phyloP scores from a whole-genome alignment of 2,888 invertebrate species.

The Catocala sponsa region DNA sequence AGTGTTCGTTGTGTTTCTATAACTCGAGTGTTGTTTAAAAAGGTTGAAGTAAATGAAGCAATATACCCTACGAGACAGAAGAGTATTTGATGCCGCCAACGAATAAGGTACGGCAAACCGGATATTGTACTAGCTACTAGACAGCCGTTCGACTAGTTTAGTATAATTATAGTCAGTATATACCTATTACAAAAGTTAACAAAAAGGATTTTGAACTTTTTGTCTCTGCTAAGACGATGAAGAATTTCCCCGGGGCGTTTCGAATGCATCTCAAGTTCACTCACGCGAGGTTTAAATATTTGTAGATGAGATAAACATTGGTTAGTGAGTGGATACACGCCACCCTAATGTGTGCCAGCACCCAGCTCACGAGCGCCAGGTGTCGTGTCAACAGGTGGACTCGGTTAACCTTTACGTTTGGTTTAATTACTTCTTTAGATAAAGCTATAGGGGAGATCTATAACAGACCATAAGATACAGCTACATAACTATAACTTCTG shows the following conservation, averaged over 20 bases:
- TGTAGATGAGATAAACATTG: conserved; percentile 73
- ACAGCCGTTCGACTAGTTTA: conserved; percentile 78
- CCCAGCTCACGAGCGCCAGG: conserved; percentile 72
- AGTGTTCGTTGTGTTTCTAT: conserved; percentile 73
- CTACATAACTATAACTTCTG: not conserved
- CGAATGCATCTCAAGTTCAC: conserved; percentile 55
- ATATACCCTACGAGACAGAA: conserved; percentile 60
- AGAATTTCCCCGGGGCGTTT: conserved; percentile 52
- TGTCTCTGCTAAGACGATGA: conserved; percentile 46
- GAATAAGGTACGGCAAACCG: conserved; percentile 85
- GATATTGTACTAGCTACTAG: conserved; percentile 76
- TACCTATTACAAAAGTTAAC: conserved; percentile 53
- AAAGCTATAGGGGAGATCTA: conserved; percentile 27
- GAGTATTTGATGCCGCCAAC: conserved; percentile 80
- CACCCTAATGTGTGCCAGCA: conserved; percentile 54
- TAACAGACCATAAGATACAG: conserved; percentile 9
- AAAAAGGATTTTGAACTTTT: conserved; percentile 59
- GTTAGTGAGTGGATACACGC: conserved; percentile 56
- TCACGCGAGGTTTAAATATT: conserved; percentile 78
- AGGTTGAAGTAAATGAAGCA: conserved; percentile 68
- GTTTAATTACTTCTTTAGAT: conserved; percentile 39
- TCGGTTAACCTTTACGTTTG: conserved; percentile 45
- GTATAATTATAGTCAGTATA: conserved; percentile 63
- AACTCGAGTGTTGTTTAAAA: conserved; percentile 65
- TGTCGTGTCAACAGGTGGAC: conserved; percentile 80